These are phyloP conservation scores for Stenchaetothrips biformis DNA, from an alignment of 2,888 invertebrate genomes.

Conservation along the genomic window DNA sequence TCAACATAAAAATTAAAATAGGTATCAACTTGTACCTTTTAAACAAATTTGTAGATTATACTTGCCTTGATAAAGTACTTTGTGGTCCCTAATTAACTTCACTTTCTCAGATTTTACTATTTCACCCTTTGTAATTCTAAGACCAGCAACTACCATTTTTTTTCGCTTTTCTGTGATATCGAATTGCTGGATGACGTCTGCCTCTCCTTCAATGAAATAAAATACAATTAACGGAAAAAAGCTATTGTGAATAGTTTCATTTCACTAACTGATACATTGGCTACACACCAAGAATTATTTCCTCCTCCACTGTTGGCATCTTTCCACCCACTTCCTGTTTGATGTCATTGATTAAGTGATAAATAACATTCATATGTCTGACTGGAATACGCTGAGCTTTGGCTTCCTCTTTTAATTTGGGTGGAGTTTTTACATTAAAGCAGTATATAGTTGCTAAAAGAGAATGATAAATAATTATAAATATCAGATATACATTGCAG, in stretches of 20 bases:
- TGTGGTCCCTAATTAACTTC: conserved; percentile 61
- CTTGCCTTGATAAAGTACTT: conserved; percentile 66
- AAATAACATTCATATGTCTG: conserved; percentile 81
- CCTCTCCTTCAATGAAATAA: conserved; percentile 60
- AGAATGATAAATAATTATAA: conserved; percentile 30
- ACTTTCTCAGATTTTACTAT: conserved; percentile 64
- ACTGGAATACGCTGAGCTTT: conserved; percentile 54
- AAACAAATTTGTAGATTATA: background rate
- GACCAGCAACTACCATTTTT: conserved; percentile 83
- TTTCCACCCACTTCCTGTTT: conserved; percentile 68
- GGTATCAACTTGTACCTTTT: background rate
- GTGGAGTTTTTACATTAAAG: conserved; percentile 68
- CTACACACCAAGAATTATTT: conserved; percentile 66
- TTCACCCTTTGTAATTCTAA: conserved; percentile 72
- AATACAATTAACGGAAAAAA: conserved; percentile 1
- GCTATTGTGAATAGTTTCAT: conserved; percentile 1
- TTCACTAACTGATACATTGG: conserved; percentile 4
- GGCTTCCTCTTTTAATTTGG: conserved; percentile 50
- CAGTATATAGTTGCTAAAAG: conserved; percentile 72
- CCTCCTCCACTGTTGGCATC: conserved; percentile 67
- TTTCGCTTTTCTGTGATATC: conserved; percentile 70
- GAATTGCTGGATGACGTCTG: conserved; percentile 79
- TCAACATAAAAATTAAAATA: conserved; percentile 25
- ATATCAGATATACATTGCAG: background rate
- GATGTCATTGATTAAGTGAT: conserved; percentile 84